Evolutionary conservation across 2,797 vertebrate genomes (phyloP).

Genomic region (Brachyrhaphis roseni): DNA sequence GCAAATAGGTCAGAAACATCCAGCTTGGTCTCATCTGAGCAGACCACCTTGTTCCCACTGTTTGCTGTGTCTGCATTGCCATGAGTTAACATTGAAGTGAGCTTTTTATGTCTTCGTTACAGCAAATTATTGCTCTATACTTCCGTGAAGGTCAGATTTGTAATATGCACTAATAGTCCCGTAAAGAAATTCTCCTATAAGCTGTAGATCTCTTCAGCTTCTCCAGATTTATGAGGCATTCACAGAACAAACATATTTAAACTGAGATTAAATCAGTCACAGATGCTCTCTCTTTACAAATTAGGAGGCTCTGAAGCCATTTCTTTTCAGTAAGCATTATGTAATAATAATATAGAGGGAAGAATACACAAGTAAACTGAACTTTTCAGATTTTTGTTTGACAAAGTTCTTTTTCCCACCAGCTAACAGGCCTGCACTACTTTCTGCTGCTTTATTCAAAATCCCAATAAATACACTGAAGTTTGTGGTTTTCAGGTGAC

Average conservation of each 20-base stretch:
- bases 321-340: neutral
- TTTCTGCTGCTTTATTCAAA: neutral
- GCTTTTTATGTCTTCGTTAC: neutral
- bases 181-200: neutral
- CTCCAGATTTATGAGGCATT: neutral
- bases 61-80: neutral
- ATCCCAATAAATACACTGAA: neutral
- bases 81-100: neutral
- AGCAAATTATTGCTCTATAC: neutral
- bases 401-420: neutral
- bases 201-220: neutral
- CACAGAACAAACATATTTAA: neutral
- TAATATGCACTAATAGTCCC: neutral
- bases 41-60: neutral
- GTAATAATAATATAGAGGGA: neutral
- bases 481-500: neutral
- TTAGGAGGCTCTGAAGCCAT: neutral
- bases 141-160: neutral
- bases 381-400: neutral
- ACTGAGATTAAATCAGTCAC: neutral
- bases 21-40: neutral
- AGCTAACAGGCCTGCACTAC: neutral
- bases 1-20: neutral
- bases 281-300: neutral
- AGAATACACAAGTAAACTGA: neutral